A percentile compares a stretch with the other conserved stretches of the same genome.
Conservation (phyloP, 2,113 vertebrate species). For the Paratilapia polleni region DNA sequence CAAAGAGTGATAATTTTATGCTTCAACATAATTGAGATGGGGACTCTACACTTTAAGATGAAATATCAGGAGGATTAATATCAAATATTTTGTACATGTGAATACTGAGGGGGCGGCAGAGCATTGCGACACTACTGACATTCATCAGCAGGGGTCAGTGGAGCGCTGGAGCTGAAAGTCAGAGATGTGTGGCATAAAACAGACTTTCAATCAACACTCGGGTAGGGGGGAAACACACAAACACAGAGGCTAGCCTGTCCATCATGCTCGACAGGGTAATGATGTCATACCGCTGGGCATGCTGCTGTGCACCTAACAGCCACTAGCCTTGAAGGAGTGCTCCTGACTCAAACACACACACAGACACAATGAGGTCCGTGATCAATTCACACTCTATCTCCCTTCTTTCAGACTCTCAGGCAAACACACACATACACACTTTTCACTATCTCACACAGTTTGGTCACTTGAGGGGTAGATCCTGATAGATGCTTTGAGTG, state of each 20-base stretch:
- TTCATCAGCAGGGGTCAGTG: constrained; percentile 55
- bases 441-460: not conserved
- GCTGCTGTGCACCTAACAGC: constrained; percentile 13
- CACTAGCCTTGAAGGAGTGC: not conserved
- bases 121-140: not conserved
- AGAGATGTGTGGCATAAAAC: not conserved
- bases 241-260: not conserved
- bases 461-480: constrained; percentile 1
- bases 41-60: not conserved
- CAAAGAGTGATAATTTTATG: not conserved
- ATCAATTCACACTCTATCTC: not conserved
- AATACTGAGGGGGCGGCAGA: not conserved
- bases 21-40: not conserved
- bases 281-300: constrained; percentile 6
- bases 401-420: not conserved
- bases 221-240: not conserved
- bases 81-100: not conserved
- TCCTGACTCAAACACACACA: not conserved
- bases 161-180: not conserved
- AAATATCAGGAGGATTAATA: not conserved
- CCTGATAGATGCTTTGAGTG: not conserved
- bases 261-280: constrained; percentile 29
- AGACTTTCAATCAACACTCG: not conserved
- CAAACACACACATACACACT: not conserved
- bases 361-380: not conserved